Percentiles rank a stretch among this genome's conserved stretches.
Conservation (phyloP, 2,797 vertebrate genomes). For the Microctenopoma lineatum region DNA sequence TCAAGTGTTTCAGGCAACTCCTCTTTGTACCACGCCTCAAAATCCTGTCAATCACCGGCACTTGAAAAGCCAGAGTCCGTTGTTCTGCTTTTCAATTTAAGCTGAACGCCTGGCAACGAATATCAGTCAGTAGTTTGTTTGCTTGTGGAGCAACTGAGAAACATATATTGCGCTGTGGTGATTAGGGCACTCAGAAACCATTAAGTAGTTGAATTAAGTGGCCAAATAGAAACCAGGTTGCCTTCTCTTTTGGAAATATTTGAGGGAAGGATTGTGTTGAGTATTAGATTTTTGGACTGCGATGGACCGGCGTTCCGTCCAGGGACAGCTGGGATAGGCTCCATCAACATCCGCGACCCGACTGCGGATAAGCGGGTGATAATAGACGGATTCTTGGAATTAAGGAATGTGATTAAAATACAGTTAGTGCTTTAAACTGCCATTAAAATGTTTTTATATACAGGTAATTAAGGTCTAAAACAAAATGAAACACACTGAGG, state of each 20-base stretch:
- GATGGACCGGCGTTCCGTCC: too few species aligned
- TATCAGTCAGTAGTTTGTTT: conserved; percentile 64
- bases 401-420: conserved; percentile 29
- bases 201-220: conserved; percentile 78
- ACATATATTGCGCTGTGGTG: conserved; percentile 49
- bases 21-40: conserved; percentile 40
- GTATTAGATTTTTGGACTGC: too few species aligned
- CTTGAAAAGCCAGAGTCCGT: conserved; percentile 31
- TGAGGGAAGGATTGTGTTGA: conserved; percentile 5
- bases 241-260: conserved; percentile 41
- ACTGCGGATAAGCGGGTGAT: too few species aligned
- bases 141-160: conserved; percentile 53
- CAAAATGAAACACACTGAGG: background rate
- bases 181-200: conserved; percentile 66
- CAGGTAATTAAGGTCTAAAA: conserved; percentile 20
- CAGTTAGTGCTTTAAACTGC: conserved; percentile 21
- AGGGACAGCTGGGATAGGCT: too few species aligned
- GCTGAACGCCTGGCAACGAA: conserved; percentile 51
- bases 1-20: conserved; percentile 20
- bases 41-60: conserved; percentile 25
- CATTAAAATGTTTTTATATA: conserved; percentile 48
- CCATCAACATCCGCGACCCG: too few species aligned
- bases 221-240: conserved; percentile 73
- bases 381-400: conserved; percentile 8
- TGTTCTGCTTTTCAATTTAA: conserved; percentile 39